Base-by-base conservation (phyloP, 2,113 vertebrate genomes). In the Tor tambroides region DNA sequence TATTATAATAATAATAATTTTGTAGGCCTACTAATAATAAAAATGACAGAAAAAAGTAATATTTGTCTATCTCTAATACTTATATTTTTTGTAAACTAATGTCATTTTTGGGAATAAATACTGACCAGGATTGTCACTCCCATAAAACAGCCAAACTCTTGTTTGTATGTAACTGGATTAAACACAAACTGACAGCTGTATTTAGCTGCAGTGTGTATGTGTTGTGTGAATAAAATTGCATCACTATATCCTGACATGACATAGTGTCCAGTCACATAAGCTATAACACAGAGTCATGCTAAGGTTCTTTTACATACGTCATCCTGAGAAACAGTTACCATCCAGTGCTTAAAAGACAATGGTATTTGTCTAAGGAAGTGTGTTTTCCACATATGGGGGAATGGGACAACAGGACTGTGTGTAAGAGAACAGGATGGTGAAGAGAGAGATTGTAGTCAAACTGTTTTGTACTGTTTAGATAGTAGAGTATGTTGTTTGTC, bases 301-400 rank as follows among this genome's bases (percentile, higher is more conserved):
- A 61, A 61, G 38, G 12, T n/a, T 41, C 11, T 61, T 61, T 80
- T 56, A 80, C 51, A 35, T 21, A 14, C 78, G 23, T 80, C 78
- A 80, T 61, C 32, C 23, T 80, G 32, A 41, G 54, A 80, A 80
- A 80, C 32, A 80, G 15, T 61, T 41, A 61, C 54, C 9, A 0
- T 56, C n/a, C 30, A 59, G 12, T 14, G 32, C 54, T 41, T 65
- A 12, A 7, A 26, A 81, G 56, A 81, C 79, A 81, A 65, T 65
- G 8, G 59, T 81, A 28, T 81, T 81, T 81, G 15, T 65, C 14
- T n/a, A 81, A 63, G 79, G 32, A 81, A 81, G 79, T 46, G 59
- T 65, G n/a, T 81, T 81, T 46, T 81, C 14, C 38, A 30, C 38
- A 81, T 81, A 15, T 46, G 0, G 12, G n/a, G 43, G 15, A 81